phyloP scores from a whole-genome alignment of 2,888 invertebrate species.

The Mesoligia furuncula region DNA sequence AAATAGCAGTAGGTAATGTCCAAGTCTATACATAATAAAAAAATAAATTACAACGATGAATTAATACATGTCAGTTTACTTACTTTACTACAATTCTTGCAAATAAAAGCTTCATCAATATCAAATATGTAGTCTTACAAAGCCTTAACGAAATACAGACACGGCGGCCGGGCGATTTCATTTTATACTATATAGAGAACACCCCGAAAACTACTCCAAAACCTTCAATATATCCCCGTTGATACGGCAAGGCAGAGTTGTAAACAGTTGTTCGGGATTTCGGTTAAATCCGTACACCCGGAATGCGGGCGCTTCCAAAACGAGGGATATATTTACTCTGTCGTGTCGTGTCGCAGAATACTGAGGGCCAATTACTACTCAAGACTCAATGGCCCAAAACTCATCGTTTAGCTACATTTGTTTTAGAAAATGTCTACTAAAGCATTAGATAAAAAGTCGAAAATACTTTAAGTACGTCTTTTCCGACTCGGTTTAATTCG shows the following conservation, averaged over 20 bases:
- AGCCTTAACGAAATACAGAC: background rate
- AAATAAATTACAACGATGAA: too few species aligned
- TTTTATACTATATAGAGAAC: slow-evolving; percentile 29
- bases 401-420: slow-evolving; percentile 40
- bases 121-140: background rate
- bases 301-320: slow-evolving; percentile 50
- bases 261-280: slow-evolving; percentile 36
- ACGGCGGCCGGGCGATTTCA: slow-evolving; percentile 5
- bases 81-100: too few species aligned
- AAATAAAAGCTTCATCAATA: background rate
- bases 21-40: too few species aligned
- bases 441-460: background rate
- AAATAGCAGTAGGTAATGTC: too few species aligned
- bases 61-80: too few species aligned
- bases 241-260: slow-evolving; percentile 33
- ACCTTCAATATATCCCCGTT: slow-evolving; percentile 26
- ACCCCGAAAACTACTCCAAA: slow-evolving; percentile 32
- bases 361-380: slow-evolving; percentile 41
- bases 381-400: slow-evolving; percentile 20
- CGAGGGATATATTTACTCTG: slow-evolving; percentile 46
- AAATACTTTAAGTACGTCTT: too few species aligned
- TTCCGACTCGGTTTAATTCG: too few species aligned
- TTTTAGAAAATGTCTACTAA: slow-evolving; percentile 12
- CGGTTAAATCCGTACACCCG: slow-evolving; percentile 22
- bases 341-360: slow-evolving; percentile 40